A percentile compares a stretch with the other conserved stretches of the same genome.
Conservation (phyloP, 2,113 vertebrate genomes). For the Centropus bengalensis region DNA sequence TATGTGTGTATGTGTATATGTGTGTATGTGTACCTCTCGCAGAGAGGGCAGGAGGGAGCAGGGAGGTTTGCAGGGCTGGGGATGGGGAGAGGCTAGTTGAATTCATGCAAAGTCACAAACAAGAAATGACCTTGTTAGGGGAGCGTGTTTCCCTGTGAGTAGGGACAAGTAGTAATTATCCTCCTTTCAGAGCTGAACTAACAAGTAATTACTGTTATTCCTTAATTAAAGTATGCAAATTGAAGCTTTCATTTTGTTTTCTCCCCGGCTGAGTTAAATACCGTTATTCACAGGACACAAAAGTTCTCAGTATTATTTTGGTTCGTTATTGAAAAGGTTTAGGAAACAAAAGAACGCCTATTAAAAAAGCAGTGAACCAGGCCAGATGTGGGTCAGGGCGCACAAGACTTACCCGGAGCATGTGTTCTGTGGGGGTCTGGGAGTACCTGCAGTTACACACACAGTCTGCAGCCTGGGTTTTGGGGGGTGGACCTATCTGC, state of each 20-base stretch:
- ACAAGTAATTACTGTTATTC: constrained; percentile 65
- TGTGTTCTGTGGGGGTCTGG: not conserved
- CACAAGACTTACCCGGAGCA: not conserved
- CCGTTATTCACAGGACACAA: constrained; percentile 20
- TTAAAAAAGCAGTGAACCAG: constrained; percentile 26
- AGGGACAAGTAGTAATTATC: constrained; percentile 73
- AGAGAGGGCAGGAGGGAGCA: constrained; percentile 57
- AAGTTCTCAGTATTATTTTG: constrained; percentile 51
- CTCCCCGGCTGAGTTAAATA: not conserved
- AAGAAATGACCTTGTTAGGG: constrained; percentile 68
- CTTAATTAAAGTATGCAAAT: constrained; percentile 62
- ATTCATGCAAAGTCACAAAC: constrained; percentile 57
- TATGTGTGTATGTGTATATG: not conserved
- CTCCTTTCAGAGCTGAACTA: constrained; percentile 56
- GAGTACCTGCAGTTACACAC: not conserved
- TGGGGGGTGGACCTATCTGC: not conserved
- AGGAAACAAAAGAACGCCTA: not conserved
- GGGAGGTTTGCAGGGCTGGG: not conserved
- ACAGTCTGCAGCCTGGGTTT: not conserved
- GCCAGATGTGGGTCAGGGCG: not conserved
- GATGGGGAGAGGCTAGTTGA: constrained; percentile 38
- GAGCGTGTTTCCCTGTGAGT: constrained; percentile 47
- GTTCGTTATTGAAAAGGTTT: constrained; percentile 9
- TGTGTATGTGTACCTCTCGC: not conserved
- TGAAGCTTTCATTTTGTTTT: not conserved